phyloP scores from a whole-genome alignment of 2,113 vertebrate species.

The Amia ocellicauda region DNA sequence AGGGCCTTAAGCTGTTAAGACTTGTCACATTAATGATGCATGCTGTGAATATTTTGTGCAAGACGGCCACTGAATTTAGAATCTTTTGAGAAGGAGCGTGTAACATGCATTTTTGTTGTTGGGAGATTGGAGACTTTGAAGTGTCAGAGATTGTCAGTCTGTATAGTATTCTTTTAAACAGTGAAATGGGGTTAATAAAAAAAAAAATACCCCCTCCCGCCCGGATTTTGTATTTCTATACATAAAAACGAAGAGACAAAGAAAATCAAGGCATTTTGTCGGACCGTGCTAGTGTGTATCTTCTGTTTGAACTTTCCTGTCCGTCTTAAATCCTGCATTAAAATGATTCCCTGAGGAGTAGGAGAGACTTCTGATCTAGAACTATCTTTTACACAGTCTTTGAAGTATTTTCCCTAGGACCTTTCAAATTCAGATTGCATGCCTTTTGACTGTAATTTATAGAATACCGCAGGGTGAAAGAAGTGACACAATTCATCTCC shows the following conservation, averaged over 20 bases:
- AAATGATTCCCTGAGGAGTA: neutral
- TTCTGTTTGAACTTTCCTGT: neutral
- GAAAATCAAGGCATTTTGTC: no score
- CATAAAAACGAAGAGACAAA: neutral
- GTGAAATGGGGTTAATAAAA: no score
- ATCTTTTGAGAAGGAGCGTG: neutral
- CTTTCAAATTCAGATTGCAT: slow-evolving; percentile 10
- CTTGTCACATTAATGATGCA: slow-evolving; percentile 7
- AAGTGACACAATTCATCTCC: neutral
- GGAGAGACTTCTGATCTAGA: neutral
- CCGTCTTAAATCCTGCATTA: neutral
- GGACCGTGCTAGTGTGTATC: neutral
- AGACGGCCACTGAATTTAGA: slow-evolving; percentile 2
- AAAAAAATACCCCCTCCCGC: no score
- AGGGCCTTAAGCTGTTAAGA: slow-evolving; percentile 10
- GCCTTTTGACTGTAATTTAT: slow-evolving; percentile 12
- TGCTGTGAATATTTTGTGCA: neutral
- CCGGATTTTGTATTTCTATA: neutral
- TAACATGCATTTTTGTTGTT: no score
- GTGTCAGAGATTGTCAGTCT: no score
- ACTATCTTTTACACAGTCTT: neutral
- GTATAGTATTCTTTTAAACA: no score
- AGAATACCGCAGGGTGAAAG: neutral
- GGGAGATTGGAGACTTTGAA: no score
- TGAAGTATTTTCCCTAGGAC: neutral